Evolutionary conservation across 2,113 vertebrate genomes (phyloP).

Genomic region (Rhinopomastus cyanomelas): DNA sequence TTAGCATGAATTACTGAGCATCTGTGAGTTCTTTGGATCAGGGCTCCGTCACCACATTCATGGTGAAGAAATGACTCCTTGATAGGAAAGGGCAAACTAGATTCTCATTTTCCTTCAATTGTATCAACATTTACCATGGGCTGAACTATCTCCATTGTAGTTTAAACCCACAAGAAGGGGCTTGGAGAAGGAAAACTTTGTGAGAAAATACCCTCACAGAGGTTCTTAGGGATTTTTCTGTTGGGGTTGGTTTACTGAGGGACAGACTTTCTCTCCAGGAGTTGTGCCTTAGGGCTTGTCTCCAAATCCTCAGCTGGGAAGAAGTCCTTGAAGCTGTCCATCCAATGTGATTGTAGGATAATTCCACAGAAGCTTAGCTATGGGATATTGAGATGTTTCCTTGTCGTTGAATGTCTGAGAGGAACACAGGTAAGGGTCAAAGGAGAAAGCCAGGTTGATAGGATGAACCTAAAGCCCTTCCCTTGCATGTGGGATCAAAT

Average conservation of each 20-base stretch:
- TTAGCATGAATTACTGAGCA: neutral
- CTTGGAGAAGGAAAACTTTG: neutral
- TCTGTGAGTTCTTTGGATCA: conserved; percentile 18
- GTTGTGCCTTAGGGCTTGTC: neutral
- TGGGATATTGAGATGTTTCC: neutral
- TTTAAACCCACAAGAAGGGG: conserved; percentile 20
- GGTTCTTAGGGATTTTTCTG: neutral
- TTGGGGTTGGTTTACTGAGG: neutral
- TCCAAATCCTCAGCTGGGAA: neutral
- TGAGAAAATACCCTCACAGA: neutral
- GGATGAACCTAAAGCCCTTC: neutral
- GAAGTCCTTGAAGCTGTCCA: neutral
- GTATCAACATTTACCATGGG: conserved; percentile 7
- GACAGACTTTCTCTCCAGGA: neutral
- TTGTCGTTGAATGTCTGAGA: neutral
- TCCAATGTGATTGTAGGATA: neutral
- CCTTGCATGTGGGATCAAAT: neutral
- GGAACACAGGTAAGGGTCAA: neutral
- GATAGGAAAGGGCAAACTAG: conserved; percentile 36
- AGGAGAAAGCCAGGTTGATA: neutral
- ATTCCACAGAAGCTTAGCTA: neutral
- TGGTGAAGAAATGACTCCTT: conserved; percentile 37
- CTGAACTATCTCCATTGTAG: conserved; percentile 19
- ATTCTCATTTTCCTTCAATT: conserved; percentile 50
- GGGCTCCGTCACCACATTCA: conserved; percentile 27